phyloP scores from a whole-genome alignment of 1,140 invertebrate genomes.

The Heliconius congener region DNA sequence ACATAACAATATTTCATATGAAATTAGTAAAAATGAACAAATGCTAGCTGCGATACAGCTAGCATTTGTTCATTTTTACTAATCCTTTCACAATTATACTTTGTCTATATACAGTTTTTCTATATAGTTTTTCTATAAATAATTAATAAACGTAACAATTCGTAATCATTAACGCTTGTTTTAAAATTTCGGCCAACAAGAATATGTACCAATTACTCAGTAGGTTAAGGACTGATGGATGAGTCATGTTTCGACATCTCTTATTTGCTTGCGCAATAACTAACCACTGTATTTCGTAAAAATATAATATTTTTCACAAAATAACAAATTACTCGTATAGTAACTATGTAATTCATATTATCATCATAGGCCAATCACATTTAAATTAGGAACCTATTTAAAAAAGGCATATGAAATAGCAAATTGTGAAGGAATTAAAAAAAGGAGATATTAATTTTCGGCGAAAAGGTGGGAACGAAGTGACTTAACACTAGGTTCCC shows the following conservation, averaged over 20 bases:
- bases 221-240: constrained; percentile 41
- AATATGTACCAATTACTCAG: constrained; percentile 28
- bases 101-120: not conserved
- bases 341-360: not conserved
- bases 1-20: too few relatives aligned
- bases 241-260: constrained; percentile 37
- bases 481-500: too few relatives aligned
- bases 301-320: not conserved
- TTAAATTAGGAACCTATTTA: too few relatives aligned
- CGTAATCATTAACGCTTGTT: not conserved
- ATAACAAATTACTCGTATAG: not conserved
- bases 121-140: not conserved
- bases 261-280: constrained; percentile 33
- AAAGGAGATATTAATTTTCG: too few relatives aligned
- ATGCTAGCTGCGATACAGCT: not conserved
- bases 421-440: too few relatives aligned
- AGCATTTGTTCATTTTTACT: too few relatives aligned
- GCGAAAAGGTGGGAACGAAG: too few relatives aligned
- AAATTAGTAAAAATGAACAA: not conserved
- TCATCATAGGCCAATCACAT: too few relatives aligned
- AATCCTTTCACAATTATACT: not conserved
- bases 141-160: not conserved
- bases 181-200: not conserved
- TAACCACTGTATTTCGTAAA: not conserved
- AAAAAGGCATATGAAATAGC: too few relatives aligned